Evolutionary conservation across 2,113 vertebrate species (phyloP).

Genomic region (Parotia lawesii): DNA sequence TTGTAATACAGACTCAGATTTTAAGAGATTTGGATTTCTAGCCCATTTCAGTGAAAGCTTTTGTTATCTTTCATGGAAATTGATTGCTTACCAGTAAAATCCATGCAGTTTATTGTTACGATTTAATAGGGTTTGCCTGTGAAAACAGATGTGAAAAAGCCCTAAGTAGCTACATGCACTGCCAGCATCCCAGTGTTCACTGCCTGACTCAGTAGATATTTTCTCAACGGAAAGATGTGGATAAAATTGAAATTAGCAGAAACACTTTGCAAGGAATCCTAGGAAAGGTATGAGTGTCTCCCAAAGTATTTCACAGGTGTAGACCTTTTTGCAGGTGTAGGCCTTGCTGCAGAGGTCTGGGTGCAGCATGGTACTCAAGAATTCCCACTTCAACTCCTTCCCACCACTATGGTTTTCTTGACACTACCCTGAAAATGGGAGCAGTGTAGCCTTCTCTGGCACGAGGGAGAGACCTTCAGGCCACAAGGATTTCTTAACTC

Average conservation of each 20-base stretch:
- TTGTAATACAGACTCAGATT: not conserved
- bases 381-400: not conserved
- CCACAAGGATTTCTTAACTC: not conserved
- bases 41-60: not conserved
- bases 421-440: not conserved
- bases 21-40: not conserved
- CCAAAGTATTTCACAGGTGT: not conserved
- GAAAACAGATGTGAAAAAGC: conserved; percentile 7
- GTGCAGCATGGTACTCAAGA: not conserved
- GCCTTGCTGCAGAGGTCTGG: not conserved
- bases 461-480: not conserved
- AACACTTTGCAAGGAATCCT: not conserved
- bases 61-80: not conserved
- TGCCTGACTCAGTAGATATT: not conserved
- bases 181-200: not conserved
- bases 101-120: not conserved
- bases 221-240: not conserved
- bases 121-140: not conserved
- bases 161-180: not conserved
- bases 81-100: not conserved
- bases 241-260: not conserved
- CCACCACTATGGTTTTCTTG: not conserved
- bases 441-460: not conserved
- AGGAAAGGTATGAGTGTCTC: not conserved
- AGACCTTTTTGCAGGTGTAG: not conserved